Conservation (phyloP, 1,140 invertebrate species). For the Atta cephalotes region DNA sequence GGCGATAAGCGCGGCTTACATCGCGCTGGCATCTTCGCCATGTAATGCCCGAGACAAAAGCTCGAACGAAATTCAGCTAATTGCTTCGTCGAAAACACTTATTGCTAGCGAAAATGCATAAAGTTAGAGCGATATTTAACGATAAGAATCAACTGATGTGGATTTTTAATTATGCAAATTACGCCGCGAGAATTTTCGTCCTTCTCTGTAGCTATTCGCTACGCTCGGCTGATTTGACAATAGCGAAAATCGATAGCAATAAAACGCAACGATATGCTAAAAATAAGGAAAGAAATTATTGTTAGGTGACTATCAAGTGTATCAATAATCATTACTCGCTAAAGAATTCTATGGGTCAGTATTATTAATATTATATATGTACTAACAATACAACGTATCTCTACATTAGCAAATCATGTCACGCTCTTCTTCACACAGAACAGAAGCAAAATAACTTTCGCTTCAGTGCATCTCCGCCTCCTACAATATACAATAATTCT, state of each 20-base stretch:
- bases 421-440: constrained; percentile 21
- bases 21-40: constrained; percentile 24
- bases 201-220: not conserved
- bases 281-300: constrained; percentile 10
- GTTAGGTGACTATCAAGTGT: not conserved
- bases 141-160: constrained; percentile 21
- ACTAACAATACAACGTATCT: not conserved
- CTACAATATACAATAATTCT: constrained; percentile 27
- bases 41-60: constrained; percentile 40
- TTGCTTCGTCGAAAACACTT: constrained; percentile 47
- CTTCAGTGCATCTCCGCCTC: not conserved
- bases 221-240: not conserved
- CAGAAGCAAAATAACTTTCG: constrained; percentile 70
- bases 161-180: constrained; percentile 49
- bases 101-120: constrained; percentile 9
- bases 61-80: constrained; percentile 32
- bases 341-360: not conserved
- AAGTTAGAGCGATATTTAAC: constrained; percentile 27
- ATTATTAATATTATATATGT: not conserved
- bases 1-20: constrained; percentile 73
- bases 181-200: not conserved
- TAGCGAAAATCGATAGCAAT: not conserved
- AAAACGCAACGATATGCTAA: not conserved
- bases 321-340: not conserved
- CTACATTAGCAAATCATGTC: constrained; percentile 45